Base-by-base conservation (phyloP, 2,888 invertebrate genomes). In the Cotesia congregata region DNA sequence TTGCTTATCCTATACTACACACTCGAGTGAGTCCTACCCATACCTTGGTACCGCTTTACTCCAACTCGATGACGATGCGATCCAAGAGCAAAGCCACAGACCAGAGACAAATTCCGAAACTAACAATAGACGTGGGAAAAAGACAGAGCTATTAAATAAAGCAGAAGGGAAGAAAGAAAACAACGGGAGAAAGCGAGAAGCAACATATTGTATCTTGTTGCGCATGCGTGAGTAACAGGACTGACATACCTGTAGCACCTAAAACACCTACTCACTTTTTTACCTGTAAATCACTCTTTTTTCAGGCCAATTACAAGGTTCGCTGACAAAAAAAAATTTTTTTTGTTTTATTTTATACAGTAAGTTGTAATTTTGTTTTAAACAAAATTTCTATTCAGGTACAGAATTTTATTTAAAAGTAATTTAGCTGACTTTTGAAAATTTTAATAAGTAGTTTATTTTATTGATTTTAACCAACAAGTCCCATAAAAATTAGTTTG, bases 161-260 rank as follows among this genome's bases (percentile, higher is more conserved):
- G 40, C 61, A 38, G 71, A 61, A 71, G 71, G 60, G 60, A 41
- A 68, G 30, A 68, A 68, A 38, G 70, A 70, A 65, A 20, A n/a
- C 60, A 70, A 70, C 71, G 62, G 62, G 71, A 62, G 71, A 71
- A 71, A 71, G 61, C 71, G 6, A 71, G 38, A 6, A 71, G 61
- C 38, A 71, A 62, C 2, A 61, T 15, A 15, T 9, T 6, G 5
- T 17, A 38, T 40, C 12, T 12, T 65, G 65, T 71, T 70, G 71
- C 71, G 71, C 71, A 71, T 71, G 71, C 71, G 71, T 71, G 71
- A 71, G 39, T 71, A 71, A 71, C 71, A 62, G 71, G 71, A 71
- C 71, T 71, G 71, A 71, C 41, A 61, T 38, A 61, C 39, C 15
- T 61, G 61, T 61, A 1, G 61, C 7, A 61, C 15, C 17, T 40